Conservation (phyloP, 2,888 invertebrate species). For the Agriopis aurantiaria region DNA sequence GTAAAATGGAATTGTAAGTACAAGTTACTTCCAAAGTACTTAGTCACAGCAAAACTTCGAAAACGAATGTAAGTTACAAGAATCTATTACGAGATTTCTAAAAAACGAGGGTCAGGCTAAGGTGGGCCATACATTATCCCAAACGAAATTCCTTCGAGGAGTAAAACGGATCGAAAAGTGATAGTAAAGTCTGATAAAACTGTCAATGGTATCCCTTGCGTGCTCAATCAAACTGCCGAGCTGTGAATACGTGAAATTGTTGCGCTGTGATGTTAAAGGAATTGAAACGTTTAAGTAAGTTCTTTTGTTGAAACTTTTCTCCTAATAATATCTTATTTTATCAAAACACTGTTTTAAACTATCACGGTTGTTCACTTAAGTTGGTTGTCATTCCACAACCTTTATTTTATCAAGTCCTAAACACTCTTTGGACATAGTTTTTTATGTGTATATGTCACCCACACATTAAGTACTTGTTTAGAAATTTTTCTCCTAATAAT, state of each 20-base stretch:
- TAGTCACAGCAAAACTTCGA: conserved; percentile 12
- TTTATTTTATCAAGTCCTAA: too few species aligned
- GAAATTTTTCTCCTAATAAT: too few species aligned
- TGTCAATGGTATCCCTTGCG: conserved; percentile 58
- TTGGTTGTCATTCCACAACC: too few species aligned
- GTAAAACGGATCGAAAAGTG: conserved; percentile 53
- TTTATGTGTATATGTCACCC: too few species aligned
- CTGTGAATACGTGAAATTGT: conserved; percentile 35
- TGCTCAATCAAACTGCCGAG: conserved; percentile 51
- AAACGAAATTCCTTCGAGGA: conserved; percentile 52
- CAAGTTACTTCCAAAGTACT: not conserved
- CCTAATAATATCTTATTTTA: too few species aligned
- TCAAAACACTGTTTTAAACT: too few species aligned
- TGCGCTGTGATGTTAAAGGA: not conserved
- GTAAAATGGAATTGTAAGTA: too few species aligned
- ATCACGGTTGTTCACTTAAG: too few species aligned
- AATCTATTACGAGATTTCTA: conserved; percentile 42
- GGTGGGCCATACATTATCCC: conserved; percentile 44
- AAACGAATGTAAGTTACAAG: conserved; percentile 26
- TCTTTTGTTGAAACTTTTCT: not conserved
- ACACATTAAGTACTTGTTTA: too few species aligned
- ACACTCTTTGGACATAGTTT: too few species aligned
- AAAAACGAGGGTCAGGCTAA: conserved; percentile 44
- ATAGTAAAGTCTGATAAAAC: conserved; percentile 61
- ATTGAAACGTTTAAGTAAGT: conserved; percentile 20